These are phyloP conservation scores for Mormyrops boulengeri DNA, from an alignment of 2,797 vertebrate genomes.

Conservation along the genomic window DNA sequence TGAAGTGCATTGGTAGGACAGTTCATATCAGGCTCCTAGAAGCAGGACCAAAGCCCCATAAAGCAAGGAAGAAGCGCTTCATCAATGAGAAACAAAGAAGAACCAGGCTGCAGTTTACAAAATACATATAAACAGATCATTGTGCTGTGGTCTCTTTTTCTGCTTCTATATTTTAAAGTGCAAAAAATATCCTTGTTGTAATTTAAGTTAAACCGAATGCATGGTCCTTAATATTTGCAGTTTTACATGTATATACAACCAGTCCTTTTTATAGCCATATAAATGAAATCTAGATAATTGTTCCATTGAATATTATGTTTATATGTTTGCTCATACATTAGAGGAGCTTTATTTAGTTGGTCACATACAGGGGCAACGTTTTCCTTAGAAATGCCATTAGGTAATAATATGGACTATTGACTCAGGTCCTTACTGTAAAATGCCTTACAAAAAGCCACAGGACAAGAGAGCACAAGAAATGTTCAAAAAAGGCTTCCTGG, in stretches of 20 bases:
- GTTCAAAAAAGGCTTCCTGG: background rate
- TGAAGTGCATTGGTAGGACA: too few species aligned
- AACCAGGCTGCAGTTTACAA: too few species aligned
- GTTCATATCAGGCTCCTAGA: too few species aligned
- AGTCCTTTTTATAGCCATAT: background rate
- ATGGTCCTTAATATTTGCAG: background rate
- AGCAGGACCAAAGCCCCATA: too few species aligned
- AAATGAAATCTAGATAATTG: background rate
- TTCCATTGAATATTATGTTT: background rate
- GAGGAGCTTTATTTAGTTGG: background rate
- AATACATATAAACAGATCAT: too few species aligned
- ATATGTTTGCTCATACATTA: background rate
- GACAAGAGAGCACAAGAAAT: background rate
- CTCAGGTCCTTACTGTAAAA: background rate
- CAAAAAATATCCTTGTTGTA: background rate
- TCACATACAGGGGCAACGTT: background rate
- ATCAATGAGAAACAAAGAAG: too few species aligned
- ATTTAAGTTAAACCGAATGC: background rate
- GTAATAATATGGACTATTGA: background rate
- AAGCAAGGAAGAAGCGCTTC: too few species aligned
- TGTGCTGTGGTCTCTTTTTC: too few species aligned
- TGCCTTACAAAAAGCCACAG: background rate
- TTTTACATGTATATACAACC: background rate
- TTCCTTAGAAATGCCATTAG: background rate
- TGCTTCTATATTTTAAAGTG: background rate